These are phyloP conservation scores for Leucopsar rothschildi DNA, from an alignment of 2,113 vertebrate genomes.

Conservation along the genomic window DNA sequence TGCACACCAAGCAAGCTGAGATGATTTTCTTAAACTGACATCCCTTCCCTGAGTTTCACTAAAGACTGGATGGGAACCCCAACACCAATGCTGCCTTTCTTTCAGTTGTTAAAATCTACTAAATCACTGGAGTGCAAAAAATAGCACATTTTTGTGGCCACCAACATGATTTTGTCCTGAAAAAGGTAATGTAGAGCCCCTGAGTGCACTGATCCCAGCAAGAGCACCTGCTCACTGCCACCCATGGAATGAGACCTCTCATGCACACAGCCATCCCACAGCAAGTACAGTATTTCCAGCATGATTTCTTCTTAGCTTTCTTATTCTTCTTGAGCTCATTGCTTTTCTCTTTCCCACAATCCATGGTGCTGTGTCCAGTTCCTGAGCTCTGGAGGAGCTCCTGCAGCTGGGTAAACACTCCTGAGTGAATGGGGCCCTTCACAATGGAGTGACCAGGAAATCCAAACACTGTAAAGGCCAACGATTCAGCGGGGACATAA, in stretches of 20 bases:
- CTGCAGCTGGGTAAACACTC: conserved; percentile 57
- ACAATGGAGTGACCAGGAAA: conserved; percentile 45
- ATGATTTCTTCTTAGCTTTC: neutral
- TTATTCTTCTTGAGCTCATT: neutral
- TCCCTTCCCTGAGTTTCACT: neutral
- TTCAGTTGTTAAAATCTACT: neutral
- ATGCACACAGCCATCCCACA: accelerated
- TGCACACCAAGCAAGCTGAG: neutral
- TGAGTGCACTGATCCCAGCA: neutral
- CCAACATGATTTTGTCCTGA: neutral
- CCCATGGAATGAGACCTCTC: neutral
- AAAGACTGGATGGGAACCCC: neutral
- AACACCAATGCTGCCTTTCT: neutral
- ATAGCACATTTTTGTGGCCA: neutral
- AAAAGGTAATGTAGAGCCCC: neutral
- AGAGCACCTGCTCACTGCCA: neutral
- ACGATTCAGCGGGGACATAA: neutral
- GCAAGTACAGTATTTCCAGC: neutral
- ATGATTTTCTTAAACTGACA: neutral
- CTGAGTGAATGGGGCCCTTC: conserved; percentile 15
- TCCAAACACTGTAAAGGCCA: conserved; percentile 6
- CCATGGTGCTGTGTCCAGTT: neutral
- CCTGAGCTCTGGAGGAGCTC: neutral
- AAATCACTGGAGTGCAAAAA: neutral
- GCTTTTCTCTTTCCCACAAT: neutral